These are phyloP conservation scores for Ibidorhyncha struthersii DNA, from an alignment of 2,113 vertebrate genomes.

Conservation along the genomic window DNA sequence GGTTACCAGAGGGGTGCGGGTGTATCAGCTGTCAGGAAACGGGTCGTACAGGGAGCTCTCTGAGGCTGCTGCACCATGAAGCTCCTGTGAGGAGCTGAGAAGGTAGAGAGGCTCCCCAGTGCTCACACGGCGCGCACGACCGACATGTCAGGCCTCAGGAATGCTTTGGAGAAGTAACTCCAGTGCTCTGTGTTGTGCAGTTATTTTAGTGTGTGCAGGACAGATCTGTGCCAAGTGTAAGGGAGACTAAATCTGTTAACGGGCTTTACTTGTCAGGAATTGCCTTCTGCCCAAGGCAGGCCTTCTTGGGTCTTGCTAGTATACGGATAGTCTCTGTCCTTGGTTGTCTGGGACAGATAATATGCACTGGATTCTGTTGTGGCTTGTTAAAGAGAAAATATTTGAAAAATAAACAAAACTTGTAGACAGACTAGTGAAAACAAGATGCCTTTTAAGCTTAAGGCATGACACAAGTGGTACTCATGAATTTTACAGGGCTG, in stretches of 20 bases:
- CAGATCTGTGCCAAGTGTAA: neutral
- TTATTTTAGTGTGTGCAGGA: neutral
- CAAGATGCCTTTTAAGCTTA: slow-evolving; percentile 3
- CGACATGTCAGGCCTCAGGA: neutral
- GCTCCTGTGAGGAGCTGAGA: neutral
- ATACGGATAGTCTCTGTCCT: neutral
- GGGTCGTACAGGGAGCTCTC: neutral
- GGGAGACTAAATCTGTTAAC: slow-evolving; percentile 18
- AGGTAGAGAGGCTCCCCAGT: neutral
- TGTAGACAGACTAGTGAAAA: slow-evolving; percentile 15
- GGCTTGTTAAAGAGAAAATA: slow-evolving; percentile 50
- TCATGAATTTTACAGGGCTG: neutral
- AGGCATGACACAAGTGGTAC: neutral
- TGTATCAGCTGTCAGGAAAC: neutral
- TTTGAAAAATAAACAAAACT: slow-evolving; percentile 38
- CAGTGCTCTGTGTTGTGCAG: neutral
- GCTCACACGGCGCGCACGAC: neutral
- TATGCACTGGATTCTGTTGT: neutral
- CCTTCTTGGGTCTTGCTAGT: neutral
- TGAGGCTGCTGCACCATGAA: no score
- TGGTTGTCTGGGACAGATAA: neutral
- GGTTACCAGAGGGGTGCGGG: neutral
- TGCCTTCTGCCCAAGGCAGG: slow-evolving; percentile 21
- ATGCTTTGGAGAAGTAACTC: neutral
- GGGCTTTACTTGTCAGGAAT: neutral